phyloP scores from a whole-genome alignment of 2,888 invertebrate genomes.

The Spicauda simplicius region DNA sequence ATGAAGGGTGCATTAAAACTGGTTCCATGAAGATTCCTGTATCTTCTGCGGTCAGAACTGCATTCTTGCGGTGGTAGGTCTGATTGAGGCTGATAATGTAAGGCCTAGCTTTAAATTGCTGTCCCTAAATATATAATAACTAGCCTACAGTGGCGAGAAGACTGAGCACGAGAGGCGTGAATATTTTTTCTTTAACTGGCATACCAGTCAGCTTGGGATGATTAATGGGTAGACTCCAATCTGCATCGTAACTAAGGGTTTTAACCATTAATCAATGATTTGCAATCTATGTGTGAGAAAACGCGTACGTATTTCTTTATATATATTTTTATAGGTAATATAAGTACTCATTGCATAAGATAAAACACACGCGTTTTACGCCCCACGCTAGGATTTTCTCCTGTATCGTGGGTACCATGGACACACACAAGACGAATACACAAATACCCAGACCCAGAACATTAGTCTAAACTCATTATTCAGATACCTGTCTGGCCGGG shows the following conservation, averaged over 20 bases:
- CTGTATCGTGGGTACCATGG: too few relatives aligned
- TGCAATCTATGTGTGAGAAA: background rate
- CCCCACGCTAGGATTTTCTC: too few relatives aligned
- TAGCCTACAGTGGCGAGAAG: slow-evolving; percentile 11
- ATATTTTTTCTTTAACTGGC: slow-evolving; percentile 26
- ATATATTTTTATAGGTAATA: too few relatives aligned
- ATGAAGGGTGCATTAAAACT: slow-evolving; percentile 61
- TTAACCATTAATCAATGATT: slow-evolving; percentile 9
- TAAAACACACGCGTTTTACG: too few relatives aligned
- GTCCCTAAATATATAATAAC: slow-evolving; percentile 38
- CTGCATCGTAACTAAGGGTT: slow-evolving; percentile 1
- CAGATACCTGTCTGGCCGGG: too few relatives aligned
- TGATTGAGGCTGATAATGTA: slow-evolving; percentile 65
- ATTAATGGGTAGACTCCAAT: slow-evolving; percentile 10
- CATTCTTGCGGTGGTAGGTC: slow-evolving; percentile 65
- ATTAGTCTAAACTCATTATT: too few relatives aligned
- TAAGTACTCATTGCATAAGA: too few relatives aligned
- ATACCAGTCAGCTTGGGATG: slow-evolving; percentile 2
- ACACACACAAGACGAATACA: too few relatives aligned
- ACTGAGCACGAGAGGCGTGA: slow-evolving; percentile 15
- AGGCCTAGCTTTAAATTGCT: slow-evolving; percentile 62
- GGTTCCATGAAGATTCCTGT: slow-evolving; percentile 73
- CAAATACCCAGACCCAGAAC: too few relatives aligned
- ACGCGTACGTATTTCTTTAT: background rate
- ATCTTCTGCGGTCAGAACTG: slow-evolving; percentile 54